Conservation (phyloP, 2,113 vertebrate species). For the Cyprinodon tularosa region DNA sequence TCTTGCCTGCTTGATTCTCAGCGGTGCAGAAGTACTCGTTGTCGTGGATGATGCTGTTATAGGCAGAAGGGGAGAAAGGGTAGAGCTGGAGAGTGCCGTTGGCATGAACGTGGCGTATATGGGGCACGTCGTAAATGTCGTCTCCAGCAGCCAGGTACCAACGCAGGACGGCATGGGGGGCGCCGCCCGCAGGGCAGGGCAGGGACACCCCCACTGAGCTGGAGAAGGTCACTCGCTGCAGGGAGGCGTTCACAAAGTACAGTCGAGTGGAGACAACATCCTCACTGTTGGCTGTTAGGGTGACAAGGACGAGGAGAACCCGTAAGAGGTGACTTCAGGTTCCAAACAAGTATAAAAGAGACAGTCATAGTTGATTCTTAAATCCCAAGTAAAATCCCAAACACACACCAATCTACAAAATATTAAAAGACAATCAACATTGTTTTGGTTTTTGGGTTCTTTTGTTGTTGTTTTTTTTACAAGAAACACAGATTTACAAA, state of each 20-base stretch:
- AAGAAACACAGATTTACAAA: background rate
- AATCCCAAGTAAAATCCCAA: background rate
- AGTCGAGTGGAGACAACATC: slow-evolving; percentile 96
- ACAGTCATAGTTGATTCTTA: background rate
- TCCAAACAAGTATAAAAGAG: slow-evolving; percentile 39
- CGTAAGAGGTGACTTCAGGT: slow-evolving; percentile 84
- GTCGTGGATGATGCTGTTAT: slow-evolving; percentile 99
- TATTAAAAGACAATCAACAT: background rate
- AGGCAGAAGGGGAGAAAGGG: slow-evolving; percentile 97
- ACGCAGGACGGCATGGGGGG: slow-evolving; percentile 94
- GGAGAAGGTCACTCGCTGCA: slow-evolving; percentile 99
- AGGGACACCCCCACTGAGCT: slow-evolving; percentile 95
- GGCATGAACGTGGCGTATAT: slow-evolving; percentile 97
- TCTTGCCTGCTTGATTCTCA: slow-evolving; percentile 97
- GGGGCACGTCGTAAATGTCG: slow-evolving; percentile 99
- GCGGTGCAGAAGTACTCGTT: slow-evolving; percentile 99
- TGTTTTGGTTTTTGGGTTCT: too few relatives aligned
- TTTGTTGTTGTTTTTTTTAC: background rate
- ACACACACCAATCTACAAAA: background rate
- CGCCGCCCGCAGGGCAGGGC: slow-evolving; percentile 97
- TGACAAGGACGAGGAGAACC: slow-evolving; percentile 78
- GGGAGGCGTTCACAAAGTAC: slow-evolving; percentile 99
- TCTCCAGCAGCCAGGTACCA: slow-evolving; percentile 99
- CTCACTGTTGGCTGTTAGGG: slow-evolving; percentile 86
- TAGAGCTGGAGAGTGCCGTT: slow-evolving; percentile 98